Evolutionary conservation across 2,888 invertebrate species (phyloP).

Genomic region (Apamea crenata): DNA sequence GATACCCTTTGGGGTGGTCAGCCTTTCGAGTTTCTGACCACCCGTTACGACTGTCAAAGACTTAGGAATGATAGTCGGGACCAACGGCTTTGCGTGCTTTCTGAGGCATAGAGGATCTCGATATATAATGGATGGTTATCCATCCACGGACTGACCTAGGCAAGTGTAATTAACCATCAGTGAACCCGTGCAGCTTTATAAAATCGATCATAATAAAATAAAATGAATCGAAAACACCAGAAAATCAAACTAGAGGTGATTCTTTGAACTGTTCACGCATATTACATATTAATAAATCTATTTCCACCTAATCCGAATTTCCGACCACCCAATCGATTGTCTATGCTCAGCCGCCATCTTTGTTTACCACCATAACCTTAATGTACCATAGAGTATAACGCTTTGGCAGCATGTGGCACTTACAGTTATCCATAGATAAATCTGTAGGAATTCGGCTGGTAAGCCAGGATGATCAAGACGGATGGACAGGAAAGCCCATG

Average conservation of each 20-base stretch:
- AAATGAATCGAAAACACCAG: neutral
- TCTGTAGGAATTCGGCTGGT: neutral
- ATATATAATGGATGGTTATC: too few species aligned
- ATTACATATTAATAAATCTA: neutral
- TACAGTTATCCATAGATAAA: conserved; percentile 5
- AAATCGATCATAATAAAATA: too few species aligned
- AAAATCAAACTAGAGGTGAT: neutral
- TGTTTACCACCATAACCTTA: conserved; percentile 18
- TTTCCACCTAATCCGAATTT: conserved; percentile 16
- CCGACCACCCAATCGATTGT: conserved; percentile 28
- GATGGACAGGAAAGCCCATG: conserved; percentile 23
- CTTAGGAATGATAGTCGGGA: too few species aligned
- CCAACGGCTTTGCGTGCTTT: too few species aligned
- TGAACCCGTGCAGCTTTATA: too few species aligned
- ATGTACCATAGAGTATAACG: conserved; percentile 12
- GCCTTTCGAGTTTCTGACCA: too few species aligned
- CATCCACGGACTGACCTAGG: too few species aligned
- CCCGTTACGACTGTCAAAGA: too few species aligned
- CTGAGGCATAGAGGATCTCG: too few species aligned
- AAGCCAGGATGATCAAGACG: conserved; percentile 43
- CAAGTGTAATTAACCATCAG: too few species aligned
- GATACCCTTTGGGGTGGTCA: too few species aligned
- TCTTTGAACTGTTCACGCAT: neutral
- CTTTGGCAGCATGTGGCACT: conserved; percentile 15
- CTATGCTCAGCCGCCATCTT: conserved; percentile 30